A percentile compares a stretch with the other conserved stretches of the same genome.
These are phyloP conservation scores for Smittia aterrima DNA, from an alignment of 2,888 invertebrate genomes.

Conservation along the genomic window DNA sequence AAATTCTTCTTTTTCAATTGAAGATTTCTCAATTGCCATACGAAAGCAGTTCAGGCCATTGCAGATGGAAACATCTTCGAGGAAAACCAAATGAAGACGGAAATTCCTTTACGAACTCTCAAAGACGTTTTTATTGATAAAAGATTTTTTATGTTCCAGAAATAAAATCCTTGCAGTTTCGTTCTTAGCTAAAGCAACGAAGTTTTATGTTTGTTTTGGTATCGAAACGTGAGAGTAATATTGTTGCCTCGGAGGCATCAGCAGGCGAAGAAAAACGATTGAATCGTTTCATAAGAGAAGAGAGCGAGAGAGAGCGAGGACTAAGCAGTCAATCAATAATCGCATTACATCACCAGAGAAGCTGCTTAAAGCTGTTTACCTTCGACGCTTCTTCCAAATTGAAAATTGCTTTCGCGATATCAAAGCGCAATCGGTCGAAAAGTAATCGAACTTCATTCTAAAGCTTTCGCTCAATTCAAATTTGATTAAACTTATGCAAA, in stretches of 20 bases:
- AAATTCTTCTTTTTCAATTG: too few relatives aligned
- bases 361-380: slow-evolving; percentile 1
- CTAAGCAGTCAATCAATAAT: slow-evolving; percentile 17
- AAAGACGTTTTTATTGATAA: slow-evolving; percentile 5
- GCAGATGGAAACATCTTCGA: too few relatives aligned
- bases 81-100: neutral
- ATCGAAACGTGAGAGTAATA: slow-evolving; percentile 7
- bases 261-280: neutral
- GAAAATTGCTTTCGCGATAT: slow-evolving; percentile 1
- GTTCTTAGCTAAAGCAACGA: neutral
- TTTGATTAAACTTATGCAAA: too few relatives aligned
- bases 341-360: slow-evolving; percentile 15
- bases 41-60: too few relatives aligned
- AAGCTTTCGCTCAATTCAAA: too few relatives aligned
- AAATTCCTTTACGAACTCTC: slow-evolving; percentile 2
- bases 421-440: neutral
- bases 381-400: neutral
- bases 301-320: too few relatives aligned
- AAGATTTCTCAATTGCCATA: too few relatives aligned
- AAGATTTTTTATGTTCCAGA: neutral
- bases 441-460: neutral
- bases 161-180: neutral
- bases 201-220: neutral
- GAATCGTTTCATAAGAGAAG: neutral
- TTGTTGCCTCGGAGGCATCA: neutral